These are phyloP conservation scores for Enteromius mattozi DNA, from an alignment of 2,797 vertebrate genomes.

Conservation along the genomic window DNA sequence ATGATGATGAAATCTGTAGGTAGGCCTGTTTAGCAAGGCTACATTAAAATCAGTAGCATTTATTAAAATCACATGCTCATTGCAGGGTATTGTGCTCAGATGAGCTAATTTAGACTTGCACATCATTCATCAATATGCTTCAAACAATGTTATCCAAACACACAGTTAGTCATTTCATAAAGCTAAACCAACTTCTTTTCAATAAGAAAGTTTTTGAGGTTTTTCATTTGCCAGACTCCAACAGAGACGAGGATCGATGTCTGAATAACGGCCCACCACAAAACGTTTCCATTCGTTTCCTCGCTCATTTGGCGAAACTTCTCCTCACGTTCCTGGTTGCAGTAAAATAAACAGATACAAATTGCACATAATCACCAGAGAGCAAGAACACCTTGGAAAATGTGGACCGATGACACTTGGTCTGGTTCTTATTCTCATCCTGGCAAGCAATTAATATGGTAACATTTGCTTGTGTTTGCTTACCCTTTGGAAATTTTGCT, in stretches of 20 bases:
- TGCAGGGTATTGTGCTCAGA: neutral
- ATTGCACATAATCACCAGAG: conserved; percentile 12
- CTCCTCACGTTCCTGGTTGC: conserved; percentile 87
- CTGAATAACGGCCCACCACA: conserved; percentile 90
- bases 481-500: conserved; percentile 87
- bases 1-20: neutral
- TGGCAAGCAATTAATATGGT: neutral
- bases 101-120: neutral
- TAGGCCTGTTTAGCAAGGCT: neutral
- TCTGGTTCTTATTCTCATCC: conserved; percentile 5
- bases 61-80: neutral
- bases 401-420: neutral
- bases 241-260: conserved; percentile 82
- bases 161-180: neutral
- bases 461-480: conserved; percentile 25
- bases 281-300: conserved; percentile 86
- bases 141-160: neutral
- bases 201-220: conserved; percentile 90
- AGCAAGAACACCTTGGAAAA: conserved; percentile 16
- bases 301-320: conserved; percentile 87
- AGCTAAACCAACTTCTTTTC: conserved; percentile 90
- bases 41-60: neutral
- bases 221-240: conserved; percentile 92
- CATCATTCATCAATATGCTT: conserved; percentile 11
- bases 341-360: conserved; percentile 37